phyloP scores from a whole-genome alignment of 2,888 invertebrate species.

The Leptopilina drosophilae region DNA sequence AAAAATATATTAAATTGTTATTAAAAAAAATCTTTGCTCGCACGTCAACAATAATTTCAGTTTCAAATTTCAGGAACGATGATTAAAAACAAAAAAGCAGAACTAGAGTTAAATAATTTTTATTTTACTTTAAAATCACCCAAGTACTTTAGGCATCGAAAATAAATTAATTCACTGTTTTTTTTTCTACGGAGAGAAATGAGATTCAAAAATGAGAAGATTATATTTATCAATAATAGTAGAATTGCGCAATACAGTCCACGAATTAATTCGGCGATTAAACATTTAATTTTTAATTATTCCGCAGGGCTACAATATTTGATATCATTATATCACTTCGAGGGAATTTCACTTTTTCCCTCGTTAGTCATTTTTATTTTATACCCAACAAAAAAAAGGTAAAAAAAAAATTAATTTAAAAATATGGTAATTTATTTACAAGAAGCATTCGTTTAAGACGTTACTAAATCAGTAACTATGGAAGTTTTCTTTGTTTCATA shows the following conservation, averaged over 20 bases:
- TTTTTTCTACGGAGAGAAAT: slow-evolving; percentile 2
- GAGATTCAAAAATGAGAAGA: slow-evolving; percentile 29
- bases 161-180: slow-evolving; percentile 32
- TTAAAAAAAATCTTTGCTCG: too few species aligned
- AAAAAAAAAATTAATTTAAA: neutral
- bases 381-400: too few species aligned
- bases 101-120: slow-evolving; percentile 33
- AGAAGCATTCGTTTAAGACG: neutral
- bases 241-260: slow-evolving; percentile 39
- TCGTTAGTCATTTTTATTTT: too few species aligned
- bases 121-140: slow-evolving; percentile 34
- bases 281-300: slow-evolving; percentile 29
- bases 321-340: neutral
- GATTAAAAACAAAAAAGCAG: neutral
- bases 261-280: slow-evolving; percentile 35
- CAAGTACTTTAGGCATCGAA: slow-evolving; percentile 10
- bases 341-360: too few species aligned
- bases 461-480: too few species aligned
- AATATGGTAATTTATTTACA: neutral
- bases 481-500: too few species aligned
- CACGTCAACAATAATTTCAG: too few species aligned
- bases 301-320: neutral
- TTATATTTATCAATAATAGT: slow-evolving; percentile 31
- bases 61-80: neutral
- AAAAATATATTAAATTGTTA: too few species aligned